Conservation (phyloP, 2,113 vertebrate genomes). For the Mesitornis unicolor region DNA sequence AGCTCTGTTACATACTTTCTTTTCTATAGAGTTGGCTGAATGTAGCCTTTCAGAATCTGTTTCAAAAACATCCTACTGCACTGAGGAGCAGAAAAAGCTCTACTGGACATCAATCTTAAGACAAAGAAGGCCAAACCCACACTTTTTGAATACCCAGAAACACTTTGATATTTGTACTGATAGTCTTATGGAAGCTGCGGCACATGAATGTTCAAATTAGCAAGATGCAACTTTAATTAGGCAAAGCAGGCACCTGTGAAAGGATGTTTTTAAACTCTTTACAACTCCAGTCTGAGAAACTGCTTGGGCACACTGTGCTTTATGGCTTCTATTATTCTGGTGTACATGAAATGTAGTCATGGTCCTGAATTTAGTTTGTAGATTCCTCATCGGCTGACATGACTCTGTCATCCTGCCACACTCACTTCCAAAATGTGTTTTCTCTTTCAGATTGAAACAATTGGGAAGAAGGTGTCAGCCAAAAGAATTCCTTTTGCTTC, state of each 20-base stretch:
- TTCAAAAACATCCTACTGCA: not conserved
- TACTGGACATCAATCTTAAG: not conserved
- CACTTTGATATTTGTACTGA: not conserved
- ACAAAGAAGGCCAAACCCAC: not conserved
- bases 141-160: not conserved
- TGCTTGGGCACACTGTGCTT: not conserved
- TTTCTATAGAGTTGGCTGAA: not conserved
- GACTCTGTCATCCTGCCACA: not conserved
- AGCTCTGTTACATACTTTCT: not conserved
- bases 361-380: not conserved
- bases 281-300: not conserved
- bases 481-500: constrained; percentile 91
- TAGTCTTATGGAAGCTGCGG: not conserved
- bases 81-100: not conserved
- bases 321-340: not conserved
- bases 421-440: not conserved
- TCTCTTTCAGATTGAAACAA: constrained; percentile 89
- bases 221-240: not conserved
- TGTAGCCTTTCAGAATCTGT: not conserved
- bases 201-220: not conserved
- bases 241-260: not conserved
- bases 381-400: not conserved
- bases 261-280: not conserved
- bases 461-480: constrained; percentile 91
- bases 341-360: not conserved